Evolutionary conservation across 2,113 vertebrate genomes (phyloP), one percentile per base, ranked within the genome.

Genomic region (Leuciscus idus): DNA sequence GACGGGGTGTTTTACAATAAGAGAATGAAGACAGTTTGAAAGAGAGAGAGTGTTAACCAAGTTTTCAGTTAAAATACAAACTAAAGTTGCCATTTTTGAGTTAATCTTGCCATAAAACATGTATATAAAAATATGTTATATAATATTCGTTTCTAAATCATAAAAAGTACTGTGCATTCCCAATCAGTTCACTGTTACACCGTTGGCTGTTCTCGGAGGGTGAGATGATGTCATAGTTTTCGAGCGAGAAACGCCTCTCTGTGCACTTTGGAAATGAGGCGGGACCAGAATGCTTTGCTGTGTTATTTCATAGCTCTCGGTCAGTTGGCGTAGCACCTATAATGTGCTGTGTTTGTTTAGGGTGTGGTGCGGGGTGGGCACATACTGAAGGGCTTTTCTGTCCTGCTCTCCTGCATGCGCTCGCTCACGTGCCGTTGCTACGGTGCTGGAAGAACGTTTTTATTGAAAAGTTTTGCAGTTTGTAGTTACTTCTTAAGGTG

Each of bases 171-270:
- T 52, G 9, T 4, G 10, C 21, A 17, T 66, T 33, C 39, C 23
- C 39, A 81, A 9, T 26, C 13, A 48, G 8, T 21, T 46, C 43
- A 4, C 39, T 66, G 17, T 33, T 61, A 33, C 39, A n/a, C 30
- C 61, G 62, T 33, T 81, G 52, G 36, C 12, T 48, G 59, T 46
- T 66, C n/a, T 48, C 28, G n/a, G n/a, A 66, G 79, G 26, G 39
- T 84, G 76, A 19, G 39, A 85, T 94, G 92, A 95, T 93, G 93
- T 94, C 89, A 95, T 89, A 75, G 17, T 87, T 92, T 86, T 85
- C 92, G 92, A 92, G 92, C 92, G 87, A 90, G 87, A 84, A n/a
- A 30, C 17, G 57, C 61, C 43, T 57, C 66, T 74, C 50, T 55
- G 21, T 62, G 85, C 91, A 89, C 91, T 92, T 94, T 88, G 86